Evolutionary conservation across 2,888 invertebrate genomes (phyloP), one percentile per base, ranked within the genome.

Genomic region (Melanchra persicariae): DNA sequence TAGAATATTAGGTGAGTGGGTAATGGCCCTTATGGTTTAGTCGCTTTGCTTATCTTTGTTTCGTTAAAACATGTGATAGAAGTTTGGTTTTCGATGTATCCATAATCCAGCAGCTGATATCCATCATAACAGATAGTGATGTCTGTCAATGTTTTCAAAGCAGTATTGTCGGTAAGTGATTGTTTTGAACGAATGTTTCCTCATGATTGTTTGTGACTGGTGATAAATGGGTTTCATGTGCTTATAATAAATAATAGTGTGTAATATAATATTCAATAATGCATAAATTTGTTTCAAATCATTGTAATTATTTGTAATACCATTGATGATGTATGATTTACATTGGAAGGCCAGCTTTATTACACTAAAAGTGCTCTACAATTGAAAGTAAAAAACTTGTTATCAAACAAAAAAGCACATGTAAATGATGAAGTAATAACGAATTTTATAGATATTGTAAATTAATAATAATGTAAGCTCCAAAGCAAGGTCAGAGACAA

Each of bases 401-500:
- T 43, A 49, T 54, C 24, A 62, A 65, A 72, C 52, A 45, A 61
- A 52, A 64, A 51, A 54, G 12, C 62, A 66, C 59, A 63, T 63
- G 59, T 52, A 57, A 52, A 70, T 59, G 45, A 62, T 47, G 49
- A 45, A 71, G 30, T 45, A 54, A 37, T 77, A 81, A 78, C 12
- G n/a, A 64, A 72, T 17, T 49, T 65, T 47, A 43, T n/a, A 55
- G n/a, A 55, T 40, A 10, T 62, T 26, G 22, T 52, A 67, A 58
- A 57, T 58, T 57, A 26, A 54, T 52, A 79, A 83, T 65, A 74
- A 43, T 52, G 45, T 62, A 59, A 83, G 75, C 68, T 74, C 24
- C 7, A 55, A 62, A 63, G 57, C 70, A 85, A 84, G 85, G 87
- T 59, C 72, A 67, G 40, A 84, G 58, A 70, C 72, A 77, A 70